These are phyloP conservation scores for Grallaria varia DNA, from an alignment of 2,113 vertebrate species.

Conservation along the genomic window DNA sequence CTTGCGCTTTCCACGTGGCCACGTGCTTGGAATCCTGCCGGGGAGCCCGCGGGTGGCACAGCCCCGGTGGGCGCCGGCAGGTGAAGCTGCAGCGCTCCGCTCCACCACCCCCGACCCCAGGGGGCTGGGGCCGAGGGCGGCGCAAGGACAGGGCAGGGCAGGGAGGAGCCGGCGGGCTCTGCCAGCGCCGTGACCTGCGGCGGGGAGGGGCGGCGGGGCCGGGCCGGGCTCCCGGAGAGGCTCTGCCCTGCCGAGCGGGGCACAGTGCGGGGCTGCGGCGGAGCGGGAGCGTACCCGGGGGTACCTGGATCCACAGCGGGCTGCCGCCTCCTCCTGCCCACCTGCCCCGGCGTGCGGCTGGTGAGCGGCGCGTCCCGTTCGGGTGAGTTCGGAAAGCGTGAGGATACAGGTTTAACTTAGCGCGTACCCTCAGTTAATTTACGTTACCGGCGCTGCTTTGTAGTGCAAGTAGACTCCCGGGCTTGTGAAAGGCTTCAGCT, in stretches of 20 bases:
- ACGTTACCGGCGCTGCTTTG: not conserved
- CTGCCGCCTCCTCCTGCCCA: not conserved
- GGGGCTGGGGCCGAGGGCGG: not conserved
- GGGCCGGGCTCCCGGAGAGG: not conserved
- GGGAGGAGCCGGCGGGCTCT: conserved; percentile 62
- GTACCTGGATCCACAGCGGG: not conserved
- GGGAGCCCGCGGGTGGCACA: not conserved
- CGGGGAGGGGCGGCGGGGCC: not conserved
- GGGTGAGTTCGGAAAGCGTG: not conserved
- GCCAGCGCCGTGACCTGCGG: not conserved
- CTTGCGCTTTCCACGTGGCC: rapidly evolving
- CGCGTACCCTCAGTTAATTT: not conserved
- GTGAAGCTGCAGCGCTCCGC: not conserved
- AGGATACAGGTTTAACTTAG: not conserved
- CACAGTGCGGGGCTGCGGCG: not conserved
- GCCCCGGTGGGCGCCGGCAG: not conserved
- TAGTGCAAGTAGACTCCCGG: not conserved
- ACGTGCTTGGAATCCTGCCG: not conserved
- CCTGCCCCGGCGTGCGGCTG: not conserved
- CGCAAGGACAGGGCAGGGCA: too few relatives aligned
- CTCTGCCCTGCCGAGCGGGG: not conserved
- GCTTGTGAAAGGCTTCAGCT: not conserved
- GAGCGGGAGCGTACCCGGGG: not conserved
- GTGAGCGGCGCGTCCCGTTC: not conserved
- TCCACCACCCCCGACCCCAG: not conserved